These are phyloP conservation scores for Sus cebifrons DNA, from an alignment of 2,797 vertebrate genomes.

Conservation along the genomic window DNA sequence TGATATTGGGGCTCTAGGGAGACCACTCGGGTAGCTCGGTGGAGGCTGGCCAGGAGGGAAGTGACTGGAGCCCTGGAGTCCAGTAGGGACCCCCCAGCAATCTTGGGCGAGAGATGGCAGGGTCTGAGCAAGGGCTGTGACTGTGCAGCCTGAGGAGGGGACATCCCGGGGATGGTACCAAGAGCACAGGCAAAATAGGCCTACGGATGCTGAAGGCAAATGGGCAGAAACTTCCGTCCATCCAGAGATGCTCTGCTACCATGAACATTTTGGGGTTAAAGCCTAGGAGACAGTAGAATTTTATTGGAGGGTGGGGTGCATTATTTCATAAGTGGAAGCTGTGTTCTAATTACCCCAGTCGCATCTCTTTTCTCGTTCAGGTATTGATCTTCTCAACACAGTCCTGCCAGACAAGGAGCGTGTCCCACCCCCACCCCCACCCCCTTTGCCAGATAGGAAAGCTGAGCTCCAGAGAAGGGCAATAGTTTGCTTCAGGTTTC, in stretches of 20 bases:
- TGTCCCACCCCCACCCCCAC: fast-evolving
- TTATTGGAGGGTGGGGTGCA: fast-evolving
- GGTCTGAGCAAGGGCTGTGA: background rate
- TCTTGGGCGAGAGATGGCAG: fast-evolving
- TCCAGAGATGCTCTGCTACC: background rate
- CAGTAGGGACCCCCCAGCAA: too few relatives aligned
- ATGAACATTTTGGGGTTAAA: background rate
- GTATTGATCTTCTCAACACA: background rate
- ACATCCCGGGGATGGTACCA: fast-evolving
- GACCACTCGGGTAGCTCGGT: fast-evolving
- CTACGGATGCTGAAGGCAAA: fast-evolving
- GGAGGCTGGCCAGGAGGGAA: background rate
- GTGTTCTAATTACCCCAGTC: background rate
- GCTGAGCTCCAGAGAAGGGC: background rate
- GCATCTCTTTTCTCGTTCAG: background rate
- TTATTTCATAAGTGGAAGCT: background rate
- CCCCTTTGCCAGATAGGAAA: background rate
- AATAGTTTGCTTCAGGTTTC: background rate
- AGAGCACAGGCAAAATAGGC: fast-evolving
- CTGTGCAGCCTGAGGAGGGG: fast-evolving
- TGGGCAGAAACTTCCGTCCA: too few relatives aligned
- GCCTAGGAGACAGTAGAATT: background rate
- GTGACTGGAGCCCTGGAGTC: background rate
- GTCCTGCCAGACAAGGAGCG: background rate
- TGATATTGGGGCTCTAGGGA: background rate